Conservation (phyloP, 2,888 invertebrate species). For the Meandrusa payeni region DNA sequence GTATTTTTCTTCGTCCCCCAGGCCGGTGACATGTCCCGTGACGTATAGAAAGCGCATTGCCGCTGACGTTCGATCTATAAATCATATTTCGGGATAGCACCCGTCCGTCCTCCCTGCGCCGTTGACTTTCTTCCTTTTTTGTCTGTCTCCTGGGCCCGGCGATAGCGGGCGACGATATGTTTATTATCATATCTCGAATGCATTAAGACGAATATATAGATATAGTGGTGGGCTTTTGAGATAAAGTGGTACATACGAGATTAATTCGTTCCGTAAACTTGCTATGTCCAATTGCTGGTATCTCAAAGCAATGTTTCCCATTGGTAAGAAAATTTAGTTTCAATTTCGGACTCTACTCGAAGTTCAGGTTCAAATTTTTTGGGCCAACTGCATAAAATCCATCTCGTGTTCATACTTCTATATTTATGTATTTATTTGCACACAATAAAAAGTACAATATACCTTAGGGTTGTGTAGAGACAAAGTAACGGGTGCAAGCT, state of each 20-base stretch:
- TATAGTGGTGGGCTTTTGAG: constrained; percentile 8
- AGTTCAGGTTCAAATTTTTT: too few species aligned
- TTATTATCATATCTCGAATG: constrained; percentile 45
- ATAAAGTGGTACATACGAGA: constrained; percentile 31
- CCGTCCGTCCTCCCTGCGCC: constrained; percentile 60
- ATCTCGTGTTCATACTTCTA: too few species aligned
- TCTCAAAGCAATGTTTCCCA: too few species aligned
- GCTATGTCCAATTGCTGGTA: too few species aligned
- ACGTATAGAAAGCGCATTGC: constrained; percentile 75
- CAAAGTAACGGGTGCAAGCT: too few species aligned
- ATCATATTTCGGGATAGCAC: constrained; percentile 72
- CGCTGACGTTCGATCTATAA: constrained; percentile 75
- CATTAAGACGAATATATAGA: background rate
- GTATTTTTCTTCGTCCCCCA: constrained; percentile 47
- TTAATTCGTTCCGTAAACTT: too few species aligned
- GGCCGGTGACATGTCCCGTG: constrained; percentile 52
- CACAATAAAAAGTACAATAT: too few species aligned
- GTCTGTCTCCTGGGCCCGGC: constrained; percentile 67
- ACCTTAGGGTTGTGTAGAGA: too few species aligned
- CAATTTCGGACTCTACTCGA: too few species aligned
- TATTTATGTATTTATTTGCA: too few species aligned
- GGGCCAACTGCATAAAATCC: too few species aligned
- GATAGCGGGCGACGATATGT: constrained; percentile 66
- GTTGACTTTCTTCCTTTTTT: constrained; percentile 72
- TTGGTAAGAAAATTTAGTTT: too few species aligned